Percentiles rank a stretch among this genome's conserved stretches.
phyloP scores from a whole-genome alignment of 2,113 vertebrate species.

The Lophotis ruficrista region DNA sequence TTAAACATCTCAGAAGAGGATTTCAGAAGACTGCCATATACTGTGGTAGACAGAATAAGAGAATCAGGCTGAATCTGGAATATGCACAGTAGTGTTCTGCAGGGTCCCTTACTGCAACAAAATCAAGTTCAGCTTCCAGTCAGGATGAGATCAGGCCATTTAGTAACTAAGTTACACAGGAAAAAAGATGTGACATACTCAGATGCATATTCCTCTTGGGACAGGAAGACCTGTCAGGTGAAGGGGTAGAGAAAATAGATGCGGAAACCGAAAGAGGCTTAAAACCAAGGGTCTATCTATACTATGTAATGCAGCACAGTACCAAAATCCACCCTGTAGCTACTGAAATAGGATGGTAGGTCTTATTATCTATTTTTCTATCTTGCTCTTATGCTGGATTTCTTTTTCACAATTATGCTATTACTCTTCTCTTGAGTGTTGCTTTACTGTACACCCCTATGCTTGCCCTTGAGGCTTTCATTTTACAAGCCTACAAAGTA shows the following conservation, averaged over 20 bases:
- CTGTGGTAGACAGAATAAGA: neutral
- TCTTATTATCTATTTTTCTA: neutral
- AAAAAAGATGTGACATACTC: neutral
- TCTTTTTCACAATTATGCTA: neutral
- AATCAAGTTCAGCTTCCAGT: neutral
- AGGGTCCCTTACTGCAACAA: neutral
- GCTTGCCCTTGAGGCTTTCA: neutral
- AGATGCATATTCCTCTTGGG: no score
- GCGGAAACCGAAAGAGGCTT: neutral
- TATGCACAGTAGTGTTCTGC: neutral
- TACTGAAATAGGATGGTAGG: neutral
- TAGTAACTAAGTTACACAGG: neutral
- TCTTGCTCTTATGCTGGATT: neutral
- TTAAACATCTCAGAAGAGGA: neutral
- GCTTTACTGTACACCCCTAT: neutral
- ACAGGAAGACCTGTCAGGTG: neutral
- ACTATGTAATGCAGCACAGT: neutral
- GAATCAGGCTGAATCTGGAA: neutral
- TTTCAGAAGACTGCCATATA: neutral
- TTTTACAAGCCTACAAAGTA: neutral
- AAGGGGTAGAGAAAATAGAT: neutral
- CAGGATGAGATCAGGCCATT: neutral
- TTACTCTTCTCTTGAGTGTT: neutral
- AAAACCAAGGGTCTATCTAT: neutral
- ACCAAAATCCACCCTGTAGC: neutral